These are phyloP conservation scores for Cladopsammia gracilis DNA, from an alignment of 64 coral and sea anemone species.

Conservation along the genomic window DNA sequence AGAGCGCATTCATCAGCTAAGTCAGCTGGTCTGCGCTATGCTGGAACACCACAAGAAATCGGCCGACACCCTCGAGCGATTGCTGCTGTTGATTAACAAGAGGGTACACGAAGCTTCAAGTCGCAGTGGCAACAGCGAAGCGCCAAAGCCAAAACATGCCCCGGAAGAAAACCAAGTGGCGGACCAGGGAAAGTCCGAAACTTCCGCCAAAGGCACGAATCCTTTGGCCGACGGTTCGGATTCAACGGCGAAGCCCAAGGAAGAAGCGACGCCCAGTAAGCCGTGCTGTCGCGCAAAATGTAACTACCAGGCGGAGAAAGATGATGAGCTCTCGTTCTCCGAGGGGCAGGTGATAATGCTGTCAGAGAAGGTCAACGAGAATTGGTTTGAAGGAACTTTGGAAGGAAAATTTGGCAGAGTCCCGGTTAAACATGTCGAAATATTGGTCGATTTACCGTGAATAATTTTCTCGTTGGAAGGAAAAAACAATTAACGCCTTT, in stretches of 20 bases:
- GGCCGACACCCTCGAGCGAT: conserved; percentile 85
- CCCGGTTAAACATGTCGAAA: conserved; percentile 70
- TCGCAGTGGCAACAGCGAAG: conserved; percentile 9
- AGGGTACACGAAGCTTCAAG: conserved; percentile 73
- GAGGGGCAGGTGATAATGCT: conserved; percentile 80
- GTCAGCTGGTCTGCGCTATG: conserved; percentile 83
- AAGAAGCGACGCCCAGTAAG: conserved; percentile 23
- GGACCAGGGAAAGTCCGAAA: conserved; percentile 48
- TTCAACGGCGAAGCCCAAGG: conserved; percentile 20
- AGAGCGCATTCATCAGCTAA: conserved; percentile 88
- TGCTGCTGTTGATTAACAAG: conserved; percentile 78
- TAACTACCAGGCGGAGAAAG: conserved; percentile 81
- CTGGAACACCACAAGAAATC: conserved; percentile 95
- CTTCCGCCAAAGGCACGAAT: conserved; percentile 85
- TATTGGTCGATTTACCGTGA: conserved; percentile 75
- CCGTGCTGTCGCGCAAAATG: conserved; percentile 81
- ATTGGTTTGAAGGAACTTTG: conserved; percentile 80
- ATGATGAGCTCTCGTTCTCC: conserved; percentile 84
- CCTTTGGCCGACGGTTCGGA: conserved; percentile 81
- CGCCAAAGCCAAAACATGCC: conserved; percentile 2
- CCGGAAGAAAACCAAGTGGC: not conserved
- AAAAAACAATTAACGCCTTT: conserved; percentile 18
- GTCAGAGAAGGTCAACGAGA: conserved; percentile 58
- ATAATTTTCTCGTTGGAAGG: conserved; percentile 16
- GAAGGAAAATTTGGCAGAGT: conserved; percentile 88